These are phyloP conservation scores for Corythoichthys intestinalis DNA, from an alignment of 2,113 vertebrate genomes.

Conservation along the genomic window DNA sequence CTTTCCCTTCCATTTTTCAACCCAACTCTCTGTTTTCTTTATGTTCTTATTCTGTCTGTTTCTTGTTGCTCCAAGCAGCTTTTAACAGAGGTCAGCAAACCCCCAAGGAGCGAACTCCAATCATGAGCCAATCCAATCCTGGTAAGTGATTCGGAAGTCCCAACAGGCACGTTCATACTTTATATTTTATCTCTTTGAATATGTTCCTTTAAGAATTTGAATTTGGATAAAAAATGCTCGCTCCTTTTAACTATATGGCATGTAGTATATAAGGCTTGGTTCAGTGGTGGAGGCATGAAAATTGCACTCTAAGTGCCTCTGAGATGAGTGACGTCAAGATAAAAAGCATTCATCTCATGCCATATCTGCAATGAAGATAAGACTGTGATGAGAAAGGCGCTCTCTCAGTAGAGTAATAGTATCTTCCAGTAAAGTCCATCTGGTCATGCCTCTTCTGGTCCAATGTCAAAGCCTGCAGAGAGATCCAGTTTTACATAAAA, in stretches of 20 bases:
- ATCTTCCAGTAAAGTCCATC: conserved; percentile 46
- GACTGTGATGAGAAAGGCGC: conserved; percentile 31
- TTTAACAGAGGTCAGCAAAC: conserved; percentile 70
- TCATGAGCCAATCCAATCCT: conserved; percentile 64
- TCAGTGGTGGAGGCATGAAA: conserved; percentile 19
- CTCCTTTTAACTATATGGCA: not conserved
- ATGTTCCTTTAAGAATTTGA: conserved; percentile 15
- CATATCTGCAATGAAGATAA: conserved; percentile 31
- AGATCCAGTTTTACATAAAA: conserved; percentile 19
- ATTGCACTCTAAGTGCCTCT: conserved; percentile 7
- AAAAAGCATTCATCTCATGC: conserved; percentile 18
- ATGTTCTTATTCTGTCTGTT: conserved; percentile 44
- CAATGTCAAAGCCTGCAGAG: conserved; percentile 40
- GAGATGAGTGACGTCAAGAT: conserved; percentile 12
- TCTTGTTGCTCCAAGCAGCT: conserved; percentile 60
- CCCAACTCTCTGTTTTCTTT: conserved; percentile 4
- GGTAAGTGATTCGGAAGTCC: conserved; percentile 61
- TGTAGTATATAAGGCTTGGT: not conserved
- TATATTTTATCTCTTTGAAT: not conserved
- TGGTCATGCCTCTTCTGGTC: conserved; percentile 30
- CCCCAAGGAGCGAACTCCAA: conserved; percentile 60
- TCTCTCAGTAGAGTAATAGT: conserved; percentile 44
- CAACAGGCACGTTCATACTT: conserved; percentile 9
- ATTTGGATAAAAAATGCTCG: not conserved
- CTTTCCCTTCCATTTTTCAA: not conserved